Evolutionary conservation across 1,140 invertebrate species (phyloP).

Genomic region (Lineus longissimus): DNA sequence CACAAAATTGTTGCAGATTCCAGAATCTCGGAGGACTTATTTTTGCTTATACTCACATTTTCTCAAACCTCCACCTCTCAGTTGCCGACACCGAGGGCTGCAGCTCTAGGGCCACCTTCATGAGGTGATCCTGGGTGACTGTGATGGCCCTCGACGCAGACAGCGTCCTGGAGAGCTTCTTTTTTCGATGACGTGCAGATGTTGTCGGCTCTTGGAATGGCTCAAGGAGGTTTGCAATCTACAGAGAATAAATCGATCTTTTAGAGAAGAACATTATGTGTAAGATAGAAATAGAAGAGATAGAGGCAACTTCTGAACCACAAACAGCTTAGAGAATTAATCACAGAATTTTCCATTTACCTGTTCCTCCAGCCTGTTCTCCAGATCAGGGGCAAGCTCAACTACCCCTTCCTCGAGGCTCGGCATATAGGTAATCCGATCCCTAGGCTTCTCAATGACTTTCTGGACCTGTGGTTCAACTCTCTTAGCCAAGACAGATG

Average conservation of each 20-base stretch:
- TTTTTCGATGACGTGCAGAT: too few relatives aligned
- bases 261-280: too few relatives aligned
- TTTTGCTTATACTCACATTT: slow-evolving; percentile 54
- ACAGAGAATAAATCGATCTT: too few relatives aligned
- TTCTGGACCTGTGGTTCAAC: neutral
- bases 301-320: too few relatives aligned
- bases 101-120: slow-evolving; percentile 60
- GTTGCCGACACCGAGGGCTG: slow-evolving; percentile 63
- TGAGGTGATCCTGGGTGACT: slow-evolving; percentile 56
- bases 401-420: slow-evolving; percentile 34
- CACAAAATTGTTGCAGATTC: too few relatives aligned
- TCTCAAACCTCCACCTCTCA: slow-evolving; percentile 64
- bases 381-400: slow-evolving; percentile 30
- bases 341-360: slow-evolving; percentile 24
- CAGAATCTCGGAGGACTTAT: too few relatives aligned
- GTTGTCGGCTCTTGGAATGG: too few relatives aligned
- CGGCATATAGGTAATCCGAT: slow-evolving; percentile 36
- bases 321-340: too few relatives aligned
- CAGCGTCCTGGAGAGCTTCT: neutral
- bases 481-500: neutral
- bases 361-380: slow-evolving; percentile 32
- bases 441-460: neutral
- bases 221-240: too few relatives aligned
- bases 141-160: slow-evolving; percentile 3
- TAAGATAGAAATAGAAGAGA: too few relatives aligned